Percentiles rank a stretch among this genome's conserved stretches.
These are phyloP conservation scores for Heterodera carotae DNA, from an alignment of 1,140 invertebrate species.

Conservation along the genomic window DNA sequence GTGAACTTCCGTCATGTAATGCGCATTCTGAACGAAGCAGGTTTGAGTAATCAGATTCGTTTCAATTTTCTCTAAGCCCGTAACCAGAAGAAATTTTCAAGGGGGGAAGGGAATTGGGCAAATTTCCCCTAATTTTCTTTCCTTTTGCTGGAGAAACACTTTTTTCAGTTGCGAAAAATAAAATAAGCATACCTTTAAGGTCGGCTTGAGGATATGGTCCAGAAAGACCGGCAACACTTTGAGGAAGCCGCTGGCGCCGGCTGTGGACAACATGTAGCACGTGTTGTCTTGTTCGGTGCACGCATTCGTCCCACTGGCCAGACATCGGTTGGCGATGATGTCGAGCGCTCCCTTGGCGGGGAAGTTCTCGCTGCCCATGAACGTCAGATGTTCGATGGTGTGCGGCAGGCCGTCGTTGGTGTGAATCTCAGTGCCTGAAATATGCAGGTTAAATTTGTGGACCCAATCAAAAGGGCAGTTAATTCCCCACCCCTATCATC, in stretches of 20 bases:
- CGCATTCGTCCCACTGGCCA: constrained; percentile 33
- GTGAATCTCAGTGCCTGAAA: too few relatives aligned
- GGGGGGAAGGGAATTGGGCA: too few relatives aligned
- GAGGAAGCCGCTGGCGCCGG: constrained; percentile 82
- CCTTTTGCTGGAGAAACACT: too few relatives aligned
- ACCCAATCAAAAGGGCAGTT: too few relatives aligned
- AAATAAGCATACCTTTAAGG: constrained; percentile 72
- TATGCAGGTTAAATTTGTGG: too few relatives aligned
- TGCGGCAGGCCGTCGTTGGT: too few relatives aligned
- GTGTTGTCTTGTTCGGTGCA: constrained; percentile 78
- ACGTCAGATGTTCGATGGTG: too few relatives aligned
- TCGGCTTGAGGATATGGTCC: constrained; percentile 84
- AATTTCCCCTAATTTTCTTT: too few relatives aligned
- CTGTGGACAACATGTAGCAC: constrained; percentile 83
- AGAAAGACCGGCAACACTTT: constrained; percentile 85
- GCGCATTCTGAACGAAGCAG: constrained; percentile 73
- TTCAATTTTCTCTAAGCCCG: too few relatives aligned
- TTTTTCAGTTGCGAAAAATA: too few relatives aligned
- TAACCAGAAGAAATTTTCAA: too few relatives aligned
- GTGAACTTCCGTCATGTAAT: constrained; percentile 85
- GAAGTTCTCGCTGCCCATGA: constrained; percentile 84
- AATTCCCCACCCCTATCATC: too few relatives aligned
- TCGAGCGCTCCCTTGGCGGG: constrained; percentile 84
- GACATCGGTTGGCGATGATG: constrained; percentile 80
- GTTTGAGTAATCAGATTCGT: background rate